Base-by-base conservation (phyloP, 2,797 vertebrate genomes). In the Aselliscus stoliczkanus region DNA sequence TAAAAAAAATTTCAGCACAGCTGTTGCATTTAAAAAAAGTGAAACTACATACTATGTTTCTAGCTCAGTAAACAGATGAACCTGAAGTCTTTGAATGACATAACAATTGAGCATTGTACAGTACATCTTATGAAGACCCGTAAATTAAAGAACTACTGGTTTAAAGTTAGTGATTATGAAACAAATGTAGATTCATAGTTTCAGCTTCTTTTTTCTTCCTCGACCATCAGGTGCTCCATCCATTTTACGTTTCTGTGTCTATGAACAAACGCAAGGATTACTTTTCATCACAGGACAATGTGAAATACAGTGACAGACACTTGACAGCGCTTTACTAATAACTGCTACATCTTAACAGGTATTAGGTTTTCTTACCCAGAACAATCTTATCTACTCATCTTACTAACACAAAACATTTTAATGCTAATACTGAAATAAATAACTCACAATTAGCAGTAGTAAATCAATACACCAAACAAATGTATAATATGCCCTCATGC, bases 161-260 rank as follows among this genome's bases (percentile, higher is more conserved):
- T 98, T 98, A 97, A 98, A 97, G 98, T 98, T 98, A 98, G 98
- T 98, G 98, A 98, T 98, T 98, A 98, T 67, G 98, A 97, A 97
- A 97, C 96, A 93, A 94, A 80, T 93, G 62, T 62, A 31, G 93
- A 76, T 98, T 99, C 98, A 99, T 99, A 99, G 99, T 98, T 99
- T 99, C 87, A 99, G 98, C 98, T 99, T 99, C 98, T 99, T 99
- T 98, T 99, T 99, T 88, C 99, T 99, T 94, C 99, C 99, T 79
- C 99, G 99, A 20, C 99, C 99, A 31, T 99, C 99, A 73, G 99
- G 98, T 39, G 98, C 99, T 83, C 99, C 99, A 44, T 99, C 99
- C 80, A 99, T 98, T 98, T 99, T 99, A 95, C 99, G 99, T 96
- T 99, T 99, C 98, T 99, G 99, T 84, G 99, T 99, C 99, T 99